Percentiles rank a stretch among this genome's conserved stretches.
Evolutionary conservation across 2,797 vertebrate species (phyloP).

Genomic region (Heteromormyrus szaboi): DNA sequence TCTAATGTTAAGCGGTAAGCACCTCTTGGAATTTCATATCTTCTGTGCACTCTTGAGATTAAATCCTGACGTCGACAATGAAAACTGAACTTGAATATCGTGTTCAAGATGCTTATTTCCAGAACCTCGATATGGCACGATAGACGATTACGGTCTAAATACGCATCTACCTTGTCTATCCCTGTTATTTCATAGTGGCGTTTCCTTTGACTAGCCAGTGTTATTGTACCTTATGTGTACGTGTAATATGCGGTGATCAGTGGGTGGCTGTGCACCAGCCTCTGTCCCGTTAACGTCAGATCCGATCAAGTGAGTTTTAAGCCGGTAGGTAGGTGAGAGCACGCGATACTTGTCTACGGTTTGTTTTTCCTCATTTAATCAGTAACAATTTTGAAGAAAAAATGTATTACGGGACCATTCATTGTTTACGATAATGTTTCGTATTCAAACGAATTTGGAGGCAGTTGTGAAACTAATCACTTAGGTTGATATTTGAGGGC

Average conservation of each 20-base stretch:
- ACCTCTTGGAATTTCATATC: not conserved
- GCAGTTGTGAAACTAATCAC: not conserved
- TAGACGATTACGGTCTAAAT: not conserved
- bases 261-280: not conserved
- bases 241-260: not conserved
- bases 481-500: not conserved
- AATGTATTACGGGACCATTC: not conserved
- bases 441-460: not conserved
- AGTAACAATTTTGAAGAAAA: not conserved
- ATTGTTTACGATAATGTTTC: not conserved
- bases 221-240: not conserved
- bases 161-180: not conserved
- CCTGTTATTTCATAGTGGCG: slow-evolving; percentile 26
- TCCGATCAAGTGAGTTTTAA: not conserved
- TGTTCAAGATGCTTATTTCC: not conserved
- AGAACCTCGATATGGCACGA: not conserved
- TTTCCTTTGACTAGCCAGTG: not conserved
- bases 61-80: slow-evolving; percentile 2
- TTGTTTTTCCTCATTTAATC: not conserved
- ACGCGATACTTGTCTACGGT: not conserved
- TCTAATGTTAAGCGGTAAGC: not conserved
- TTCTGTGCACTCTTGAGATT: slow-evolving; percentile 13
- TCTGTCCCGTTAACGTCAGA: not conserved
- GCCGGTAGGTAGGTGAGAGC: not conserved
- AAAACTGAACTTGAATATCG: not conserved